Evolutionary conservation across 2,797 vertebrate species (phyloP).

Genomic region (Sebastes baramenuke): DNA sequence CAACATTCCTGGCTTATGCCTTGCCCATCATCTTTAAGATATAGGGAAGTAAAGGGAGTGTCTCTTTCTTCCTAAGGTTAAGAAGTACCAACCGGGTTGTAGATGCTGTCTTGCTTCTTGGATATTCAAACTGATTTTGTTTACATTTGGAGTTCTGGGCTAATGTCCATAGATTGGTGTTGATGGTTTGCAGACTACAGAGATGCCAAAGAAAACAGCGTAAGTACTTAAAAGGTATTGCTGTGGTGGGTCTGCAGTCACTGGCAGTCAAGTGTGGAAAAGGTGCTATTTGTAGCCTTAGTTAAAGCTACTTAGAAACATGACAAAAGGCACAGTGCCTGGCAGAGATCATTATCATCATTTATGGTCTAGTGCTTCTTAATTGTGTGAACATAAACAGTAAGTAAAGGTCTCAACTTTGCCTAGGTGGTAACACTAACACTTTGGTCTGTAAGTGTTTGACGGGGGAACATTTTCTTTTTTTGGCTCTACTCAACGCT

Average conservation of each 20-base stretch:
- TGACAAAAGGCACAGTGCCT: neutral
- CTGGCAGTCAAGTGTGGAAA: neutral
- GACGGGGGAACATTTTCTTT: neutral
- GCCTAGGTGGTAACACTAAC: neutral
- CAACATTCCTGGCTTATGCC: neutral
- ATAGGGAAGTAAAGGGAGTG: neutral
- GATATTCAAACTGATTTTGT: neutral
- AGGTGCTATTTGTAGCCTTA: neutral
- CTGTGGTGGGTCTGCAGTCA: neutral
- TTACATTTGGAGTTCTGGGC: neutral
- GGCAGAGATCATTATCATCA: neutral
- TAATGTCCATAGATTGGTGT: neutral
- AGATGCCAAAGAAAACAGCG: neutral
- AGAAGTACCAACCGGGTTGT: neutral
- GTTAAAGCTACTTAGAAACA: neutral
- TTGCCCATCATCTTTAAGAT: neutral
- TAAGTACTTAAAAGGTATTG: constrained; percentile 29
- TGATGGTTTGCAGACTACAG: constrained; percentile 17
- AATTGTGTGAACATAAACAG: constrained; percentile 8
- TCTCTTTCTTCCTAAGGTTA: neutral
- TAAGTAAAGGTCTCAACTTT: neutral
- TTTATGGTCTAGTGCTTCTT: neutral
- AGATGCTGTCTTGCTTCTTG: neutral
- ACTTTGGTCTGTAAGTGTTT: neutral
- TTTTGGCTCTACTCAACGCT: neutral